Evolutionary conservation across 1,140 invertebrate species (phyloP).

Genomic region (Tribolium madens): DNA sequence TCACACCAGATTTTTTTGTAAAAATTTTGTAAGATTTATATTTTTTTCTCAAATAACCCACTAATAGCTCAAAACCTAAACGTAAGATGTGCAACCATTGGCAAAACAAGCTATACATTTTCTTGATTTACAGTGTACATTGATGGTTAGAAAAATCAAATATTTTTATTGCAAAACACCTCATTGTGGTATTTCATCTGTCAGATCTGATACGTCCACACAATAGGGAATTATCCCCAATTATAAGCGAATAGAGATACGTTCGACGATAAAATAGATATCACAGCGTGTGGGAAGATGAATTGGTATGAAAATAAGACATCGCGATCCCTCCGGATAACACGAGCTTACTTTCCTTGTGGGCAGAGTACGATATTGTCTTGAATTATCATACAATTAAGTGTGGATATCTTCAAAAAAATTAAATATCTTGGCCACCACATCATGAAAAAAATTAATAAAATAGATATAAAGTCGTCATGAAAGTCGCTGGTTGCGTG

Average conservation of each 20-base stretch:
- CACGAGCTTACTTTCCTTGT: conserved; percentile 25
- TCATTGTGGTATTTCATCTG: conserved; percentile 10
- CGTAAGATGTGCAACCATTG: background rate
- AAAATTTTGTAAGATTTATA: too few relatives aligned
- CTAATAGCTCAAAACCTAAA: conserved; percentile 16
- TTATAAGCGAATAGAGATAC: conserved; percentile 57
- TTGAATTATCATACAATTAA: background rate
- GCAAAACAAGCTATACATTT: background rate
- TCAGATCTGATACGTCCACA: conserved; percentile 53
- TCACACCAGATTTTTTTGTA: too few relatives aligned
- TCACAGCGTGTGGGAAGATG: conserved; percentile 53
- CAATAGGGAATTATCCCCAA: conserved; percentile 57
- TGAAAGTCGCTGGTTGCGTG: conserved; percentile 19
- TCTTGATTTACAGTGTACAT: conserved; percentile 20
- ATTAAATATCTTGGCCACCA: background rate
- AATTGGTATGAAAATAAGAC: conserved; percentile 54
- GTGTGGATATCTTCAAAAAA: background rate
- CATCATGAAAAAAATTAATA: conserved; percentile 18
- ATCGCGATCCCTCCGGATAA: conserved; percentile 49
- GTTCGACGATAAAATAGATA: conserved; percentile 52
- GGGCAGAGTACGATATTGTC: conserved; percentile 25
- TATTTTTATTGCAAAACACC: background rate
- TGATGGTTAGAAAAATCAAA: background rate
- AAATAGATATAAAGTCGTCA: conserved; percentile 20
- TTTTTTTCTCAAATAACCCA: too few relatives aligned